Evolutionary conservation across 2,888 invertebrate species (phyloP), one percentile per base, ranked within the genome.

Genomic region (Diaprepes abbreviatus): DNA sequence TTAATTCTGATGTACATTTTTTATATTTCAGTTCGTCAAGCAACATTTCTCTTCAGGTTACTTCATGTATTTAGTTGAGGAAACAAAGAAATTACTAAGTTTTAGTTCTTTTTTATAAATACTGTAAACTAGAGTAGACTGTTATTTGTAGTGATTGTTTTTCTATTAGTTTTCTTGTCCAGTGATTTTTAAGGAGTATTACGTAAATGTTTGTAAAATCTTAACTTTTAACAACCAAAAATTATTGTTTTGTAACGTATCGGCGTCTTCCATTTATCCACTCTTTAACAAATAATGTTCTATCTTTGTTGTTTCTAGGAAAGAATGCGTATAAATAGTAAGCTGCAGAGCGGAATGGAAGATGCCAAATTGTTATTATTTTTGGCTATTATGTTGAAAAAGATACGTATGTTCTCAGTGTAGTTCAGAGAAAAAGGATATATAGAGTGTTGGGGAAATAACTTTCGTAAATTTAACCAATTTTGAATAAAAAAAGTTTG

Each of bases 121-220:
- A 55, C 19, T 55, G 24, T 55, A 55, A 55, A 24, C 38, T 55
- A 55, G 55, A 14, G 21, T 55, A 55, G 21, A 52, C 12, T 55
- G 55, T 21, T 33, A 50, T 6, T 10, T 54, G 17, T 36, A 36
- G 19, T 17, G 19, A 35, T 55, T 55, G 28, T 59, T 17, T 45
- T 45, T 36, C n/a, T 60, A 33, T 45, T 60, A 59, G 31, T 45
- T 59, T 60, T 60, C 35, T 45, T 62, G 17, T 36, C 60, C n/a
- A 24, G 62, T 62, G 62, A 62, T 62, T 28, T n/a, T 38, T 52
- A 16, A 52, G 40, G 52, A 62, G 62, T 62, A 62, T 57, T 65
- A 55, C 38, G 35, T 43, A 35, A 57, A 35, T 35, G 63, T 52
- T 52, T 52, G 48, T 54, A 36, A 54, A 35, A 35, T 54, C 10